phyloP scores from a whole-genome alignment of 64 coral and sea anemone genomes.

The Stylophora pistillata region DNA sequence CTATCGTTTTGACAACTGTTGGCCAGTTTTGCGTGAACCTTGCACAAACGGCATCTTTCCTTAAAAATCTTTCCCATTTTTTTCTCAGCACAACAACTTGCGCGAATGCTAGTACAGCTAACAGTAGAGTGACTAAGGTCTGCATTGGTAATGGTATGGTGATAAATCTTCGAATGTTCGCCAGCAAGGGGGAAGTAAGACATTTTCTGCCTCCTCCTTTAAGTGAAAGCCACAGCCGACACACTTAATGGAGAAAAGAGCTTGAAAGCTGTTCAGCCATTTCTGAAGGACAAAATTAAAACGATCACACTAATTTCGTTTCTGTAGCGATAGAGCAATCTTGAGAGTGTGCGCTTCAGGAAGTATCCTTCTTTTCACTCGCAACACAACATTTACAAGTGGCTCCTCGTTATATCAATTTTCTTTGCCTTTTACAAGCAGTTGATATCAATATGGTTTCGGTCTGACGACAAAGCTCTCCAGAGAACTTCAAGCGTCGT shows the following conservation, averaged over 20 bases:
- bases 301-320: not conserved
- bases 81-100: not conserved
- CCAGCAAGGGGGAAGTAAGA: slow-evolving; percentile 78
- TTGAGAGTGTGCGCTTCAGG: no score
- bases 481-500: no score
- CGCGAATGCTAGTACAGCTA: not conserved
- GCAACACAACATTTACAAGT: no score
- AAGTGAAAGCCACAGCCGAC: slow-evolving; percentile 64
- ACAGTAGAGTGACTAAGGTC: not conserved
- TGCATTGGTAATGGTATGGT: slow-evolving; percentile 75
- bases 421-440: no score
- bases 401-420: no score
- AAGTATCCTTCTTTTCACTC: no score
- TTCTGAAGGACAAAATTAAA: slow-evolving; percentile 54
- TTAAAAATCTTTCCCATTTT: not conserved
- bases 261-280: slow-evolving; percentile 87
- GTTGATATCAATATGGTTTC: no score
- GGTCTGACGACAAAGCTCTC: no score
- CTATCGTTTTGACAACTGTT: not conserved
- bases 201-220: slow-evolving; percentile 63
- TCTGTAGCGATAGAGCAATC: no score
- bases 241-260: slow-evolving; percentile 73
- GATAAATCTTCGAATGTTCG: slow-evolving; percentile 53
- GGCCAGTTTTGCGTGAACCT: not conserved
- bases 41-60: no score